Base-by-base conservation (phyloP, 2,888 invertebrate genomes). In the Stomorhina lunata region DNA sequence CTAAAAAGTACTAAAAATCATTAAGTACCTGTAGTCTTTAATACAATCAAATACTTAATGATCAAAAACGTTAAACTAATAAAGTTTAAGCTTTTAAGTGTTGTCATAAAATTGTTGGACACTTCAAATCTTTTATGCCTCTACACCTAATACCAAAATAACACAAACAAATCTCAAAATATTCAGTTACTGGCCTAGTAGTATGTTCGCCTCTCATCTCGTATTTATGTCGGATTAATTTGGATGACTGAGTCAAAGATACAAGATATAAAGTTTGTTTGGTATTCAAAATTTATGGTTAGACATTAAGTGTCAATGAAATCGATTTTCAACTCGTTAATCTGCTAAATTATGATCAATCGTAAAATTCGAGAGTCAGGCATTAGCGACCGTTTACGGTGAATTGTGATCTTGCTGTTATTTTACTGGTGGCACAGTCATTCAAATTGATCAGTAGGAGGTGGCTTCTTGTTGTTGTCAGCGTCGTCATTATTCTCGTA, bases 281-380 rank as follows among this genome's bases (percentile, higher is more conserved):
- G 59, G 71, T 73, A 73, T 68, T 63, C 61, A 72, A 61, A n/a
- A 72, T 81, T 81, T 55, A 81, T 61, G 45, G 72, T 87, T 86
- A 85, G 87, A 88, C 88, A 86, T 86, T 88, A 86, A 88, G 86
- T 89, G 86, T 85, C 86, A 87, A 87, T 86, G 86, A 88, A 89
- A 88, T 88, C 87, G 89, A 88, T 89, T 89, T 89, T 87, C 86
- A 85, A 87, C 87, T 88, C 89, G 85, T 89, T 89, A 89, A 89
- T 88, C 88, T 86, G 84, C 79, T 89, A 87, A 89, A 86, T 89
- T 88, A 89, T 88, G 86, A 75, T 59, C 79, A 69, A 53, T 69
- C 75, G 75, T 85, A 84, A 87, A 86, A 65, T 71, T n/a, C 0
- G 2, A 43, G 57, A 57, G 34, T 55, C 29, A 20, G 20, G n/a